Evolutionary conservation across 2,888 invertebrate species (phyloP).

Genomic region (Argynnis bischoffii): DNA sequence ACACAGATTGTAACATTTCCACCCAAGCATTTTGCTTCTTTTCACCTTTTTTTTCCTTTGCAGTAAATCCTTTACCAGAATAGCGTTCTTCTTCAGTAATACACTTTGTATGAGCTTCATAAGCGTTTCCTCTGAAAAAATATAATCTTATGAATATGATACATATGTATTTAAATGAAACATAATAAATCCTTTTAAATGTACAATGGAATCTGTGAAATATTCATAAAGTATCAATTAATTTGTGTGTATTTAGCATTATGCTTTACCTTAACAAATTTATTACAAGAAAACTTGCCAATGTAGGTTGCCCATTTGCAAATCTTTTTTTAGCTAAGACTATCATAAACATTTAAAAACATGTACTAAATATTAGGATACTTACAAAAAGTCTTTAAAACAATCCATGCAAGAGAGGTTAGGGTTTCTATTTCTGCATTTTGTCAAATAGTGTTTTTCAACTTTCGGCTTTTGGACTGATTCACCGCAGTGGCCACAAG

Average conservation of each 20-base stretch:
- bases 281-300: too few species aligned
- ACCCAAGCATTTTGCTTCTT: constrained; percentile 93
- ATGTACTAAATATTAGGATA: constrained; percentile 39
- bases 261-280: too few species aligned
- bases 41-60: constrained; percentile 92
- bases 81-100: constrained; percentile 94
- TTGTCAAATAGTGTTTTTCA: constrained; percentile 91
- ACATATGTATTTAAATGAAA: background rate
- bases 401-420: constrained; percentile 96
- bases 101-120: constrained; percentile 91
- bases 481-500: constrained; percentile 95
- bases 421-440: constrained; percentile 86
- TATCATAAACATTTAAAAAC: background rate
- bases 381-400: constrained; percentile 92
- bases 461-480: constrained; percentile 95
- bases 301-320: background rate
- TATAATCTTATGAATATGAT: background rate
- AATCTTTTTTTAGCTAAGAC: background rate
- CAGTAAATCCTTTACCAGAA: constrained; percentile 89
- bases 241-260: too few species aligned
- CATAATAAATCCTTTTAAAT: background rate
- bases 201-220: too few species aligned
- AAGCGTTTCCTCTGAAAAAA: constrained; percentile 86
- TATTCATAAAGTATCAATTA: too few species aligned
- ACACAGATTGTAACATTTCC: constrained; percentile 85